Conservation (phyloP, 2,797 vertebrate species). For the Sebastes flavidus region DNA sequence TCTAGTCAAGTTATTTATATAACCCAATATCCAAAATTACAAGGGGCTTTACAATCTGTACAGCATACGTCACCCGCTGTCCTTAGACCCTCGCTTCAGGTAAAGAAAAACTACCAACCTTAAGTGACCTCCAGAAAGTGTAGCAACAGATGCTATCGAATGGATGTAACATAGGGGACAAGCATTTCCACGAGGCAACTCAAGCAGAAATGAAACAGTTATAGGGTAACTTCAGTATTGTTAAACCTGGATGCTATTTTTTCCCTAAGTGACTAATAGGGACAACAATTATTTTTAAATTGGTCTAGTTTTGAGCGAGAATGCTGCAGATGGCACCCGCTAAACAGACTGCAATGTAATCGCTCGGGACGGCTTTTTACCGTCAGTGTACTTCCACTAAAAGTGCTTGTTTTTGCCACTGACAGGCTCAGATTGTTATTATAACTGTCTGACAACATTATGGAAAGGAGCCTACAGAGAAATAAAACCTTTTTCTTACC, state of each 20-base stretch:
- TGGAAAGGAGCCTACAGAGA: too few species aligned
- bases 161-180: not conserved
- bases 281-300: rapidly evolving
- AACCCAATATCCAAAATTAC: not conserved
- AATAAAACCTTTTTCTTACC: too few species aligned
- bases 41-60: not conserved
- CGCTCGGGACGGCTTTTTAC: too few species aligned
- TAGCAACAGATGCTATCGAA: not conserved
- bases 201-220: not conserved
- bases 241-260: too few species aligned
- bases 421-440: too few species aligned
- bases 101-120: not conserved
- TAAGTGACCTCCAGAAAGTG: not conserved
- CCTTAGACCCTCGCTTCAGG: not conserved
- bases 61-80: not conserved
- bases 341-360: too few species aligned
- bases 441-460: too few species aligned
- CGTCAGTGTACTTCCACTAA: too few species aligned
- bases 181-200: not conserved
- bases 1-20: not conserved
- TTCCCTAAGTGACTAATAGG: too few species aligned
- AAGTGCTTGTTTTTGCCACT: too few species aligned
- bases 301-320: too few species aligned
- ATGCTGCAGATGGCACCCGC: too few species aligned
- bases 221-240: not conserved